Base-by-base conservation (phyloP, 2,888 invertebrate genomes). In the Sisyra terminalis region DNA sequence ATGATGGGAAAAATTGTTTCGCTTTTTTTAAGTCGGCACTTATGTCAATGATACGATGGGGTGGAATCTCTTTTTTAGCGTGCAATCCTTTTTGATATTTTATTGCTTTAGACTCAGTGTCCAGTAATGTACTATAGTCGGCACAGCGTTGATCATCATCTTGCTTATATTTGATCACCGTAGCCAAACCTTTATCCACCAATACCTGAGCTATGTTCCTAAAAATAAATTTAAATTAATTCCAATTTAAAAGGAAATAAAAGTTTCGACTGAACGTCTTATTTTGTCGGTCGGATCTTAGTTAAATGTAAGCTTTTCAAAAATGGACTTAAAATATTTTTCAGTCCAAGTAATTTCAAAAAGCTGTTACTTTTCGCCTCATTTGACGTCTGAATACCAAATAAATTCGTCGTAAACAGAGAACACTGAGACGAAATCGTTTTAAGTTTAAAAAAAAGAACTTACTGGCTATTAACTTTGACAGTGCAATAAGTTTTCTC, bases 401-500 rank as follows among this genome's bases (percentile, higher is more conserved):
- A 24, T n/a, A n/a, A n/a, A n/a, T n/a, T 24, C 24, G 7, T 24
- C 24, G 24, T 24, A 24, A 7, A 24, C 24, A 24, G 24, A 24
- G 24, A 24, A 24, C 24, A 24, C 24, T 24, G 24, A 24, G 24
- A 24, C 24, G 24, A 24, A 24, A 24, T 24, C 7, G 24, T n/a
- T n/a, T n/a, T n/a, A n/a, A n/a, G n/a, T n/a, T n/a, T n/a, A n/a
- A n/a, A n/a, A n/a, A 38, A 43, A 14, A 35, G 32, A 43, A 67
- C 75, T 67, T 65, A 79, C 73, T 78, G 24, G 24, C 7, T 24
- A 24, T 24, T 24, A 24, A 24, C 24, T 24, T 24, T 67, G 3
- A 98, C 87, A 1, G 97, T 94, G 57, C 92, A 93, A 60, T 97
- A 97, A 9, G 75, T 77, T 59, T 96, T 97, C 60, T 98, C 97